Evolutionary conservation across 2,797 vertebrate genomes (phyloP), one percentile per base, ranked within the genome.

Genomic region (Scyliorhinus canicula): DNA sequence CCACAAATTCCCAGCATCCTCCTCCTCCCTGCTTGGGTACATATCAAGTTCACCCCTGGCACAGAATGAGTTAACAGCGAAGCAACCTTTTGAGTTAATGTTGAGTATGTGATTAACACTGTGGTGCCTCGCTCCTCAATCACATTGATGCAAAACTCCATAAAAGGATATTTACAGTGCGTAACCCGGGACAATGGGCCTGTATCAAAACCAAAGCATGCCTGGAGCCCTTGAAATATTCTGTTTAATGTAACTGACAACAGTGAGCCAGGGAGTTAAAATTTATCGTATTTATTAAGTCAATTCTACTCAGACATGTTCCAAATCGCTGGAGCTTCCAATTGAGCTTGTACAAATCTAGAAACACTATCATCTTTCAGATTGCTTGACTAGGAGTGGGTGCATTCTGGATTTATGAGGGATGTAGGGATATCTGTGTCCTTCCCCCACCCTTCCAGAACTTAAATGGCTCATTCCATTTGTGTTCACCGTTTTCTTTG

Each of bases 341-440:
- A 35, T 8, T 86, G 28, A 86, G 50, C 28, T 55, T 55, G 40
- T 47, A 24, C 28, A 86, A 86, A 14, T 55, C 8, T 14, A 50
- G 4, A 86, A 86, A 55, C 52, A 4, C 3, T 55, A 55, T 52
- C 84, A 55, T 0, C 9, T 55, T 79, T 79, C 40, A 44, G 77
- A 79, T 82, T 82, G 77, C n/a, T 44, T 21, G 77, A 79, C 4
- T 40, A 16, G 0, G n/a, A 79, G 16, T 14, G 14, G 3, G 19
- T 47, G 40, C 3, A 14, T 7, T 28, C 35, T n/a, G 9, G 35
- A n/a, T 0, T 11, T 16, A 0, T 4, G 2, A 0, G 14, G 74
- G 40, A 82, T 44, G 16, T 82, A 6, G n/a, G 77, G 77, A 82
- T 19, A 16, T 7, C 40, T 44, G 35, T n/a, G 77, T 21, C 40